Evolutionary conservation across 2,888 invertebrate genomes (phyloP).

Genomic region (Hirtodrosophila cameraria): DNA sequence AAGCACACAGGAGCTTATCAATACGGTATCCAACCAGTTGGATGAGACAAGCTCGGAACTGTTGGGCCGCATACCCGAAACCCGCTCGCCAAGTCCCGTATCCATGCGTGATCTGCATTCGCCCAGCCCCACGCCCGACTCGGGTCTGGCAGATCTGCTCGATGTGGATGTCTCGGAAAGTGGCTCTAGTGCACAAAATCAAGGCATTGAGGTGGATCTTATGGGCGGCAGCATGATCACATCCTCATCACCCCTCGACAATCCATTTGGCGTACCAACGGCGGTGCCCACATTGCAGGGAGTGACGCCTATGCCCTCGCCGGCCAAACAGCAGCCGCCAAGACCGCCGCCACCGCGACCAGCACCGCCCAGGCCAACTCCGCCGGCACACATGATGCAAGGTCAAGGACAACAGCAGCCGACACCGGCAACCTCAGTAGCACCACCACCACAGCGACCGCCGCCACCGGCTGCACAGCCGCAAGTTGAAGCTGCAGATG

Average conservation of each 20-base stretch:
- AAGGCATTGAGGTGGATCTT: conserved; percentile 77
- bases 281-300: conserved; percentile 83
- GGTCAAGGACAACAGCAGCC: conserved; percentile 50
- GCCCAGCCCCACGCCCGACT: conserved; percentile 92
- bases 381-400: conserved; percentile 73
- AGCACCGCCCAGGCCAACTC: conserved; percentile 81
- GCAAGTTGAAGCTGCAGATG: conserved; percentile 52
- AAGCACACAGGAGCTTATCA: conserved; percentile 91
- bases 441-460: conserved; percentile 80
- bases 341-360: conserved; percentile 84
- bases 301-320: conserved; percentile 85
- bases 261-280: conserved; percentile 84
- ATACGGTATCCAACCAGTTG: conserved; percentile 94
- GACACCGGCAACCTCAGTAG: too few species aligned
- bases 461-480: conserved; percentile 69
- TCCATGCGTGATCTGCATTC: conserved; percentile 92
- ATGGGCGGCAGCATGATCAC: conserved; percentile 60
- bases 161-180: conserved; percentile 88
- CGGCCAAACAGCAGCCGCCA: conserved; percentile 85
- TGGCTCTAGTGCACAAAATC: conserved; percentile 75
- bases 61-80: conserved; percentile 92
- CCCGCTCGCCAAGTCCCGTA: conserved; percentile 94
- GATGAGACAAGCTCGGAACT: conserved; percentile 94
- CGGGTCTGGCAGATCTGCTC: conserved; percentile 87
- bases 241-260: conserved; percentile 65